phyloP scores from a whole-genome alignment of 2,113 vertebrate species.

The Nymphicus hollandicus region DNA sequence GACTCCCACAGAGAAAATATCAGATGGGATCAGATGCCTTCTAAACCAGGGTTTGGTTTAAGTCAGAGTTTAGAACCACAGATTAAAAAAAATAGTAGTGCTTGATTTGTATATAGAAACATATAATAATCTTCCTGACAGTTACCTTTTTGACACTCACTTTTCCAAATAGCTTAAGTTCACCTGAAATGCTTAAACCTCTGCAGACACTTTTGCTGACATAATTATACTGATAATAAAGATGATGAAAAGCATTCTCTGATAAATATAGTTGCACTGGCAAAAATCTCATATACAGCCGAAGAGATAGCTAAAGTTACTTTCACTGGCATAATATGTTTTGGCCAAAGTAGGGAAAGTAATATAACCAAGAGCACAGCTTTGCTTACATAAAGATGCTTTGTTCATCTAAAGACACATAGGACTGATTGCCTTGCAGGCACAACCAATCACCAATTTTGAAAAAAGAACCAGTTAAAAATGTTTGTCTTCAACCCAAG shows the following conservation, averaged over 20 bases:
- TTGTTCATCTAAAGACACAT: not conserved
- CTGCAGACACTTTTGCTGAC: not conserved
- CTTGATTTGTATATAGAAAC: not conserved
- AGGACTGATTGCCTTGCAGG: not conserved
- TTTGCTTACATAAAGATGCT: not conserved
- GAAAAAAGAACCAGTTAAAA: not conserved
- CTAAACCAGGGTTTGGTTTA: not conserved
- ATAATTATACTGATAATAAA: not conserved
- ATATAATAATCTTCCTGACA: not conserved
- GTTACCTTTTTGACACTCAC: not conserved
- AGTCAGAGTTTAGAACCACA: not conserved
- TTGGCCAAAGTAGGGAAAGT: not conserved
- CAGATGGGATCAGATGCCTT: slow-evolving; percentile 15
- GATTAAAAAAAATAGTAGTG: not conserved
- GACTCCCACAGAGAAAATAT: slow-evolving; percentile 31
- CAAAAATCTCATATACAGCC: not conserved
- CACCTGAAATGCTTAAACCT: not conserved
- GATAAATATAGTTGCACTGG: not conserved
- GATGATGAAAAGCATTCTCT: not conserved
- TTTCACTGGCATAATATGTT: not conserved
- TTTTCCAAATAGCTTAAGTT: not conserved
- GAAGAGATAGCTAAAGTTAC: not conserved
- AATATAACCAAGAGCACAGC: not conserved
- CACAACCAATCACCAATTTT: not conserved
- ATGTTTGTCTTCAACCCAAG: not conserved